Base-by-base conservation (phyloP, 2,113 vertebrate genomes). In the Acinonyx jubatus region DNA sequence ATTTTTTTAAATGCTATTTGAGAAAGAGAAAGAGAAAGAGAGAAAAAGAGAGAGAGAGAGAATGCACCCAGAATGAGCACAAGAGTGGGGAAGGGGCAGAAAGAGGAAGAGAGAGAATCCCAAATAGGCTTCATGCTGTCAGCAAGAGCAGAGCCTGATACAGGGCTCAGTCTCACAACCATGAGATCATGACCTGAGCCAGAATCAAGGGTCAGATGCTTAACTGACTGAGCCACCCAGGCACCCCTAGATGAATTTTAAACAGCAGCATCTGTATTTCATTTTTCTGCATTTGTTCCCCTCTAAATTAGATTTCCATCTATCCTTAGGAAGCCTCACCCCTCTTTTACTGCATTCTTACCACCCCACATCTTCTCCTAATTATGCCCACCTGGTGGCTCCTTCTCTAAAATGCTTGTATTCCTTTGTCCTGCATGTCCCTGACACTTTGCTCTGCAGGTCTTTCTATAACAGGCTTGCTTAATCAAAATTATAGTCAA, bases 401-500 rank as follows among this genome's bases (percentile, higher is more conserved):
- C 33, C n/a, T 23, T 79, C 61, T 69, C 91, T 55, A 14, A 48
- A 21, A 50, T 1, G 16, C 29, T 63, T 84, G 63, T 79, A 50
- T 29, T 63, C 57, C 57, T 61, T 61, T 61, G 21, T 61, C 57
- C 8, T 61, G 19, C 57, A 61, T 61, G 21, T 61, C n/a, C 76
- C 74, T 50, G 45, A 18, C 27, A 4, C 36, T 84, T 78, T 36
- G 13, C 73, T 81, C 57, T 55, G 6, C 4, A 33, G 21, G 52
- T 36, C 15, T 74, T 89, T 87, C 71, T 68, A 9, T 68, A 38
- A 57, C 76, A 41, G 27, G 55, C 23, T 89, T 89, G 27, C 55
- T 71, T 89, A 55, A 55, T 55, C 87, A 41, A n/a, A 89, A 69
- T 81, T 55, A 81, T 23, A 89, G 29, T 15, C 88, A 68, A 36